Conservation (phyloP, 2,888 invertebrate species). For the Villa cingulata region DNA sequence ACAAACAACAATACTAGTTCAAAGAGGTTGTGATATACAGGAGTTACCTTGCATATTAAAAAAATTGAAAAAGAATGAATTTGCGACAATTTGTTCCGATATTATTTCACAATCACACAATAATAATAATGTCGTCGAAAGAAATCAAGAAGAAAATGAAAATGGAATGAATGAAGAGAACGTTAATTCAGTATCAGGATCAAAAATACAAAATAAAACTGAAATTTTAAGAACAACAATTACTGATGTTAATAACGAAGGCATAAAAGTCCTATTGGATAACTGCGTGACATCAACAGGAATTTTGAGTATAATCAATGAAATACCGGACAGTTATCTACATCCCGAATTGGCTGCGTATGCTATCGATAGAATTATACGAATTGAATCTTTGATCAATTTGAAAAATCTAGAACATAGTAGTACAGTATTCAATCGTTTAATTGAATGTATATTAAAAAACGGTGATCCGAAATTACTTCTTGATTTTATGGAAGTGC, state of each 20-base stretch:
- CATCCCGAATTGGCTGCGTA: slow-evolving; percentile 36
- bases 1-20: slow-evolving; percentile 44
- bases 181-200: neutral
- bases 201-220: too few species aligned
- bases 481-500: slow-evolving; percentile 32
- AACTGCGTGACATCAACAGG: slow-evolving; percentile 26
- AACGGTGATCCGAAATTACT: slow-evolving; percentile 32
- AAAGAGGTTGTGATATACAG: slow-evolving; percentile 52
- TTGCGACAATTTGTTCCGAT: slow-evolving; percentile 25
- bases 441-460: slow-evolving; percentile 37
- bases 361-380: slow-evolving; percentile 36
- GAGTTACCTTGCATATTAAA: slow-evolving; percentile 53
- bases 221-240: neutral
- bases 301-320: slow-evolving; percentile 34
- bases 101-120: neutral
- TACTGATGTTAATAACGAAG: slow-evolving; percentile 7
- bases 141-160: neutral
- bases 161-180: neutral
- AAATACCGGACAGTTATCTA: slow-evolving; percentile 37
- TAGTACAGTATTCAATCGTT: slow-evolving; percentile 33
- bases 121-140: too few species aligned
- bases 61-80: slow-evolving; percentile 34
- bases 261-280: slow-evolving; percentile 19
- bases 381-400: slow-evolving; percentile 30
- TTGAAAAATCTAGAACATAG: slow-evolving; percentile 10